Percentiles rank a stretch among this genome's conserved stretches.
Evolutionary conservation across 2,113 vertebrate species (phyloP).

Genomic region (Crocuta crocuta): DNA sequence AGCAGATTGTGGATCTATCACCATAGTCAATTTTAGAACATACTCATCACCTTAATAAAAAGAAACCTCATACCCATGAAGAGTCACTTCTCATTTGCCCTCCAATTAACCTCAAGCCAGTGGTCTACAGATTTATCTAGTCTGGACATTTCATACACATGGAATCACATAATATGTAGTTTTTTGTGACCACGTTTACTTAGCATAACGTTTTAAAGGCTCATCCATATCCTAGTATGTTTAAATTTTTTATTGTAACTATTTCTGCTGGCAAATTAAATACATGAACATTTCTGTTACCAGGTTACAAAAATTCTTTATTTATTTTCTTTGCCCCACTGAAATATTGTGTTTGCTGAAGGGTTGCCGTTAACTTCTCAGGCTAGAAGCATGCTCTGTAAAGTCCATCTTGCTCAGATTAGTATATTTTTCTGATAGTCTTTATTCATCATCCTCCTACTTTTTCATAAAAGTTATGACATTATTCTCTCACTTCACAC

Average conservation of each 20-base stretch:
- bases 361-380: not conserved
- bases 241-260: slow-evolving; percentile 33
- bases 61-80: not conserved
- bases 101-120: not conserved
- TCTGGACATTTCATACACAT: slow-evolving; percentile 32
- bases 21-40: not conserved
- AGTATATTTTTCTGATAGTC: not conserved
- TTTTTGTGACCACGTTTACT: not conserved
- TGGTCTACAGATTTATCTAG: not conserved
- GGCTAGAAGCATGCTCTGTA: not conserved
- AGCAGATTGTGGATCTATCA: not conserved
- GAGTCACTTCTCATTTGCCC: not conserved
- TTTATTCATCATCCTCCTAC: not conserved
- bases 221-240: not conserved
- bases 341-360: slow-evolving; percentile 19
- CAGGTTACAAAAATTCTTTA: not conserved
- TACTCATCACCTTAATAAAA: not conserved
- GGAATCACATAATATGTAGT: not conserved
- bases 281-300: slow-evolving; percentile 6
- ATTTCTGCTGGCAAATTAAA: not conserved
- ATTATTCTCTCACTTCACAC: not conserved
- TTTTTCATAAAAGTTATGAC: slow-evolving; percentile 19
- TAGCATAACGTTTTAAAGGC: not conserved
- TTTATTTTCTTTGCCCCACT: not conserved
- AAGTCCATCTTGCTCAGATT: not conserved